phyloP scores from a whole-genome alignment of 1,140 invertebrate species.

The Cherax destructor region DNA sequence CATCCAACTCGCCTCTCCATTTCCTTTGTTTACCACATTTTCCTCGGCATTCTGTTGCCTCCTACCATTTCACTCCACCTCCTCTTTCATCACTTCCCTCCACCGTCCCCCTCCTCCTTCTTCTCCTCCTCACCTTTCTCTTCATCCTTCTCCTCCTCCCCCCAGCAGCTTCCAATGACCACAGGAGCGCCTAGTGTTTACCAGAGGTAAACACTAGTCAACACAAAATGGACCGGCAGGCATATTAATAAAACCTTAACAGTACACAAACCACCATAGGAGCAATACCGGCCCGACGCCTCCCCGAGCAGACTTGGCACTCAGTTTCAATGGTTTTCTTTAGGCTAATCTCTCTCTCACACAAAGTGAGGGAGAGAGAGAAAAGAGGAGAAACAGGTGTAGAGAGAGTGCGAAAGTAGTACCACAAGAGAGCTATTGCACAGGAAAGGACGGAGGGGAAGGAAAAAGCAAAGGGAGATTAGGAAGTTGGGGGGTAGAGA shows the following conservation, averaged over 20 bases:
- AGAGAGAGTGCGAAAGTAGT: not conserved
- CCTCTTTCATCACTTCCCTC: not conserved
- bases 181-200: not conserved
- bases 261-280: constrained; percentile 15
- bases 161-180: not conserved
- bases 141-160: not conserved
- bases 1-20: not conserved
- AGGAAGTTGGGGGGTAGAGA: not conserved
- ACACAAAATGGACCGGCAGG: constrained; percentile 29
- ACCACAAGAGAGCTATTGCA: not conserved
- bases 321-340: not conserved
- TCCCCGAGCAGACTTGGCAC: not conserved
- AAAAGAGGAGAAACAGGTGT: constrained; percentile 20
- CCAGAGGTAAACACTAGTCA: not conserved
- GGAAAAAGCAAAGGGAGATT: not conserved
- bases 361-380: constrained; percentile 17
- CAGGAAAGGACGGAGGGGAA: not conserved
- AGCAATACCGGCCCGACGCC: not conserved
- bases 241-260: constrained; percentile 51
- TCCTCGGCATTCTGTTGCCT: not conserved
- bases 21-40: not conserved
- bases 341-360: not conserved
- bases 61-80: not conserved
- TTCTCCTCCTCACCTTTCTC: not conserved
- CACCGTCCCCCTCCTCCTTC: not conserved